Evolutionary conservation across 2,113 vertebrate species (phyloP).

Genomic region (Hydropotes inermis): DNA sequence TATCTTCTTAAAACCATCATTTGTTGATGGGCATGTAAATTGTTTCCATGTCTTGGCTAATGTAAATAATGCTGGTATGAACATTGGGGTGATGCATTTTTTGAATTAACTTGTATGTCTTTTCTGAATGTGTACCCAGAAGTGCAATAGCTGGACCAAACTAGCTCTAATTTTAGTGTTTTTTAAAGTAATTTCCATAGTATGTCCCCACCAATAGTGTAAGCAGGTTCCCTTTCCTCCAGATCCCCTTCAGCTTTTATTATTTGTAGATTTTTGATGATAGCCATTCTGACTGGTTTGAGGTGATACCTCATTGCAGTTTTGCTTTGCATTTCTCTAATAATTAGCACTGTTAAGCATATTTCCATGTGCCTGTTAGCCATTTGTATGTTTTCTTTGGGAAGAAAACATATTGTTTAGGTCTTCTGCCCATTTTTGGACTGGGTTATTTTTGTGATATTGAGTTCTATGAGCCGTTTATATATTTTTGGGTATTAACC

Average conservation of each 20-base stretch:
- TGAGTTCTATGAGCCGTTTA: not conserved
- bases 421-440: not conserved
- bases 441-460: not conserved
- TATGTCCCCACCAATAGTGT: not conserved
- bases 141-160: not conserved
- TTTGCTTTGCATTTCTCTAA: not conserved
- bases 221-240: not conserved
- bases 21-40: not conserved
- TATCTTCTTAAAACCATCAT: not conserved
- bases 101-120: not conserved
- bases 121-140: not conserved
- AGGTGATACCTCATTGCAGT: not conserved
- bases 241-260: not conserved
- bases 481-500: not conserved
- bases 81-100: not conserved
- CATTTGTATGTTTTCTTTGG: not conserved
- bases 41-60: not conserved
- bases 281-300: not conserved
- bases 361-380: not conserved
- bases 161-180: not conserved
- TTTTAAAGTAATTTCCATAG: not conserved
- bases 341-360: not conserved
- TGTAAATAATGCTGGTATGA: not conserved
- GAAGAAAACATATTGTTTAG: not conserved
- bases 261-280: not conserved